phyloP scores from a whole-genome alignment of 37 sponge, comb jelly and placozoan genomes.

The Oopsacas minuta region DNA sequence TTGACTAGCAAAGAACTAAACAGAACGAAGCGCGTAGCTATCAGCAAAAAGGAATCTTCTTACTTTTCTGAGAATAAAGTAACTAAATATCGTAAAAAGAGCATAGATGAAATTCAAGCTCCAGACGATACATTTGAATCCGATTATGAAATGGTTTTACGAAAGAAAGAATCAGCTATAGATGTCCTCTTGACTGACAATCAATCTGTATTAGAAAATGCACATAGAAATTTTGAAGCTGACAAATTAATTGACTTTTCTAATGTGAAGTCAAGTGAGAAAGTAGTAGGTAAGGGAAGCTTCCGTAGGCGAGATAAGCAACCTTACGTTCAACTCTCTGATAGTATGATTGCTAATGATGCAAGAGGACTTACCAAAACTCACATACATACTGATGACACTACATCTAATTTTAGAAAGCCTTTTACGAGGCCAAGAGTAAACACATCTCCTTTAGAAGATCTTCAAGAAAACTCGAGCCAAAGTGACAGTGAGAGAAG shows the following conservation, averaged over 20 bases:
- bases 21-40: not conserved
- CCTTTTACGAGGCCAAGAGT: not conserved
- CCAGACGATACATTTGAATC: not conserved
- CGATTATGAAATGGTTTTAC: not conserved
- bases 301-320: conserved; percentile 2
- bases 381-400: not conserved
- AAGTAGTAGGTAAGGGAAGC: conserved; percentile 6
- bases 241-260: not conserved
- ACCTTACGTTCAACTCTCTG: not conserved
- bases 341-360: not conserved
- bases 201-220: not conserved
- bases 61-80: not conserved
- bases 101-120: not conserved
- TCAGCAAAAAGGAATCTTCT: not conserved
- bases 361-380: not conserved
- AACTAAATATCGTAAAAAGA: not conserved
- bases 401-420: not conserved
- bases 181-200: not conserved
- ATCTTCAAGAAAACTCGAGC: not conserved
- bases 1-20: not conserved
- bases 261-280: not conserved
- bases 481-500: conserved; percentile 8
- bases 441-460: not conserved
- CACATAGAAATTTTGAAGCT: not conserved
- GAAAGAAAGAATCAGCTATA: not conserved